phyloP scores from a whole-genome alignment of 2,888 invertebrate genomes.

The Polymixis lichenea region DNA sequence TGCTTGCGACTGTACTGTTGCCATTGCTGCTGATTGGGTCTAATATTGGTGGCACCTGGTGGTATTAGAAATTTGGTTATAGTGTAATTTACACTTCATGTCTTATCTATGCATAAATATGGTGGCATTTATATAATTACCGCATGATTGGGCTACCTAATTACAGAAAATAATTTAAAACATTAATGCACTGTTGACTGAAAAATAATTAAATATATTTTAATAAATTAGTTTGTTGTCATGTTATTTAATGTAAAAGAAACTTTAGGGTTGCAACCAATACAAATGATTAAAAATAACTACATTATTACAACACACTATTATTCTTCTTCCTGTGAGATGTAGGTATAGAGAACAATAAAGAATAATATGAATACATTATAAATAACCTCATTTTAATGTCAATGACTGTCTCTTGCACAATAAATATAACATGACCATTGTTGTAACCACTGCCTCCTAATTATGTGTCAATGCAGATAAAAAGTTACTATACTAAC shows the following conservation, averaged over 20 bases:
- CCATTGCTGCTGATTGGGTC: constrained; percentile 87
- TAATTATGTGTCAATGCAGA: constrained; percentile 41
- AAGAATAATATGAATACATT: constrained; percentile 18
- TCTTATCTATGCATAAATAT: no score
- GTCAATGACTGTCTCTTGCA: constrained; percentile 45
- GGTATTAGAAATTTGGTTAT: constrained; percentile 11
- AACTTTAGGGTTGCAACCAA: no score
- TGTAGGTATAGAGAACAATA: constrained; percentile 14
- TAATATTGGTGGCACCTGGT: constrained; percentile 78
- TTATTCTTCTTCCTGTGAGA: background rate
- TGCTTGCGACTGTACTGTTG: constrained; percentile 83
- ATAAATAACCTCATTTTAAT: constrained; percentile 39
- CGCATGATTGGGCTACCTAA: no score
- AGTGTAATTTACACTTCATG: background rate
- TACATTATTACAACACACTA: background rate
- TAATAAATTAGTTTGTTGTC: no score
- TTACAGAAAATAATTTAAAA: no score
- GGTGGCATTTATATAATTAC: no score
- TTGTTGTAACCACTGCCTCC: constrained; percentile 37
- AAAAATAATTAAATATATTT: no score
- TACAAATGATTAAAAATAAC: no score
- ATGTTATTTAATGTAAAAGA: no score
- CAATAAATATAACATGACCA: constrained; percentile 38
- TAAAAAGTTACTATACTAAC: constrained; percentile 28
- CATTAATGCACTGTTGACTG: no score